These are phyloP conservation scores for Rhyacophila evoluta DNA, from an alignment of 2,888 invertebrate genomes.

Conservation along the genomic window DNA sequence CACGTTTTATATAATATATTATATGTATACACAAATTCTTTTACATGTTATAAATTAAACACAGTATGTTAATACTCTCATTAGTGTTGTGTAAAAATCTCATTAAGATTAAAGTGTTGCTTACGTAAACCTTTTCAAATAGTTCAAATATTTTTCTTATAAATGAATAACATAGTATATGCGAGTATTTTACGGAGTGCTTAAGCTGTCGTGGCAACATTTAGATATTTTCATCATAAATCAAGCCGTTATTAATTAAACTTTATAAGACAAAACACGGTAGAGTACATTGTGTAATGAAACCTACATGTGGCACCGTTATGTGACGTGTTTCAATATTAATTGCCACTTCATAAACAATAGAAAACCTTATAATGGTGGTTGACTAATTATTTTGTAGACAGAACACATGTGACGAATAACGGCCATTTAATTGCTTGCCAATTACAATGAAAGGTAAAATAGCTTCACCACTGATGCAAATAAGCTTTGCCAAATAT, in stretches of 20 bases:
- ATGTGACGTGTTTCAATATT: slow-evolving; percentile 2
- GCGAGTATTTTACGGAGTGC: neutral
- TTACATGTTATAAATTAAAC: too few relatives aligned
- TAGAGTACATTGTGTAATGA: neutral
- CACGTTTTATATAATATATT: too few relatives aligned
- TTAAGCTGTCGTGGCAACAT: neutral
- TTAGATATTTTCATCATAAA: neutral
- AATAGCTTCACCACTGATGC: neutral
- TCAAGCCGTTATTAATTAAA: slow-evolving; percentile 9
- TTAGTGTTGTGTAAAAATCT: too few relatives aligned
- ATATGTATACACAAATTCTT: too few relatives aligned
- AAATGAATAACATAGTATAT: too few relatives aligned
- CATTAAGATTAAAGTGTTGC: too few relatives aligned
- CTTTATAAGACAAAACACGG: neutral
- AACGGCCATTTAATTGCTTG: slow-evolving; percentile 7
- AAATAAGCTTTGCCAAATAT: neutral
- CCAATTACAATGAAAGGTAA: slow-evolving; percentile 19
- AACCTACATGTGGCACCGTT: neutral
- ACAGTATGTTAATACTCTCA: too few relatives aligned
- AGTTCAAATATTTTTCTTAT: too few relatives aligned
- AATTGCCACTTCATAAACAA: slow-evolving; percentile 19
- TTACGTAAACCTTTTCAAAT: too few relatives aligned
- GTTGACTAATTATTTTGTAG: neutral
- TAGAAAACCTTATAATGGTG: slow-evolving; percentile 3
- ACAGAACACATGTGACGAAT: neutral